A percentile compares a stretch with the other conserved stretches of the same genome.
Evolutionary conservation across 2,797 vertebrate genomes (phyloP).

Genomic region (Sebastes trivittatus): DNA sequence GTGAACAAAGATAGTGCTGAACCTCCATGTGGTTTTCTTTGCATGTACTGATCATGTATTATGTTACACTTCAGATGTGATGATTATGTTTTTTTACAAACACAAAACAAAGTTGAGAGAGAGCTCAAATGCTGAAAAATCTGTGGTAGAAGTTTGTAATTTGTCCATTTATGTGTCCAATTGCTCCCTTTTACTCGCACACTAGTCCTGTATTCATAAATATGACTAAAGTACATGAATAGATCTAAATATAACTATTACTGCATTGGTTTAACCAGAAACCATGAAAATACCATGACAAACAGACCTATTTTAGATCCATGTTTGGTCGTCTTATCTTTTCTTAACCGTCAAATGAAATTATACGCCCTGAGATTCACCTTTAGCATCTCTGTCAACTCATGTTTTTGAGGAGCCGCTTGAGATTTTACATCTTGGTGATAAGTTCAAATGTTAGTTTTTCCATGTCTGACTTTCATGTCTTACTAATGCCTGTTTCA

Average conservation of each 20-base stretch:
- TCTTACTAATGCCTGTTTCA: not conserved
- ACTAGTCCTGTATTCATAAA: not conserved
- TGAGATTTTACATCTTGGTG: conserved; percentile 40
- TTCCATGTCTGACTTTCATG: conserved; percentile 19
- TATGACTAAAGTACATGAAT: not conserved
- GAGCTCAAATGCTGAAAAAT: not conserved
- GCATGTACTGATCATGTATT: not conserved
- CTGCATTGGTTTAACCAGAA: not conserved
- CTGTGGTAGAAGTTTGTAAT: not conserved
- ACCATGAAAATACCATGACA: not conserved
- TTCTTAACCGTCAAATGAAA: not conserved
- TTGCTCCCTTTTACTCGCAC: not conserved
- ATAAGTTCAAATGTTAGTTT: conserved; percentile 51
- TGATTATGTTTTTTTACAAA: not conserved
- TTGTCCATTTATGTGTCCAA: not conserved
- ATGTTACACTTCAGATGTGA: not conserved
- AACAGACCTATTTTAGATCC: not conserved
- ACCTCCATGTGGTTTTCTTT: not conserved
- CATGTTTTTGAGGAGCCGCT: not conserved
- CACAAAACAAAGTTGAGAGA: not conserved
- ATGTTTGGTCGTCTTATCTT: not conserved
- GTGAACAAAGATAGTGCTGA: not conserved
- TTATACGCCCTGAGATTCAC: not conserved
- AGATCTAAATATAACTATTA: not conserved
- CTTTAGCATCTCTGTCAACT: not conserved